A percentile compares a stretch with the other conserved stretches of the same genome.
Conservation (phyloP, 2,888 invertebrate genomes). For the Tuberolachnus salignus region DNA sequence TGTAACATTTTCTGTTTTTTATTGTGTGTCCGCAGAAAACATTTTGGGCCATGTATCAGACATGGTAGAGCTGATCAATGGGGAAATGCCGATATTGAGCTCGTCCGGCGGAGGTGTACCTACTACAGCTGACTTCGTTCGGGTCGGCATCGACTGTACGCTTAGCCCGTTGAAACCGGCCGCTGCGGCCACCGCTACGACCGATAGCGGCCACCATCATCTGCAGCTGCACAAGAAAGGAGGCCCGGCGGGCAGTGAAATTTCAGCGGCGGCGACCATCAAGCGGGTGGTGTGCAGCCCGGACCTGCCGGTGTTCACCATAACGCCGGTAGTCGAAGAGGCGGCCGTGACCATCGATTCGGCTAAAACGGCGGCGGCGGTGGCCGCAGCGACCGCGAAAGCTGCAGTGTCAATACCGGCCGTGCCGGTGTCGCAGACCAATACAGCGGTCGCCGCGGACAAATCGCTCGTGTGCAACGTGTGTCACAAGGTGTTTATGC, state of each 20-base stretch:
- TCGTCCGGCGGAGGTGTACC: slow-evolving; percentile 58
- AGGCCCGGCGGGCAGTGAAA: slow-evolving; percentile 54
- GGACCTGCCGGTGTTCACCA: slow-evolving; percentile 65
- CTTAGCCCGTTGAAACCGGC: slow-evolving; percentile 62
- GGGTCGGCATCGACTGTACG: slow-evolving; percentile 63
- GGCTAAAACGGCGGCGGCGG: slow-evolving; percentile 58
- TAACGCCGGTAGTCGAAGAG: slow-evolving; percentile 59
- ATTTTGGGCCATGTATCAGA: slow-evolving; percentile 64
- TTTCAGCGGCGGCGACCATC: slow-evolving; percentile 62
- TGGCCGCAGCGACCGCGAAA: slow-evolving; percentile 37
- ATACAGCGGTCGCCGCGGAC: slow-evolving; percentile 8
- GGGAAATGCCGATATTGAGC: slow-evolving; percentile 58
- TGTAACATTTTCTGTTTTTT: too few species aligned
- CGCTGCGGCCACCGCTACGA: slow-evolving; percentile 65
- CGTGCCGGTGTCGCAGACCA: slow-evolving; percentile 58
- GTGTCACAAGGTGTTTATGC: slow-evolving; percentile 77
- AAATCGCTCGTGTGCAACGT: slow-evolving; percentile 67
- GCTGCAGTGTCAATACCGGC: slow-evolving; percentile 57
- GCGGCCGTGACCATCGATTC: slow-evolving; percentile 59
- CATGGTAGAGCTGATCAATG: slow-evolving; percentile 66
- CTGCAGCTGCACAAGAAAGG: neutral
- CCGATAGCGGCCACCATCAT: slow-evolving; percentile 58
- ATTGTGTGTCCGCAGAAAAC: slow-evolving; percentile 63
- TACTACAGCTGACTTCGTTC: slow-evolving; percentile 61
- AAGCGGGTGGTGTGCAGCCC: slow-evolving; percentile 70